These are phyloP conservation scores for Leucophenga montana DNA, from an alignment of 2,888 invertebrate genomes.

Conservation along the genomic window DNA sequence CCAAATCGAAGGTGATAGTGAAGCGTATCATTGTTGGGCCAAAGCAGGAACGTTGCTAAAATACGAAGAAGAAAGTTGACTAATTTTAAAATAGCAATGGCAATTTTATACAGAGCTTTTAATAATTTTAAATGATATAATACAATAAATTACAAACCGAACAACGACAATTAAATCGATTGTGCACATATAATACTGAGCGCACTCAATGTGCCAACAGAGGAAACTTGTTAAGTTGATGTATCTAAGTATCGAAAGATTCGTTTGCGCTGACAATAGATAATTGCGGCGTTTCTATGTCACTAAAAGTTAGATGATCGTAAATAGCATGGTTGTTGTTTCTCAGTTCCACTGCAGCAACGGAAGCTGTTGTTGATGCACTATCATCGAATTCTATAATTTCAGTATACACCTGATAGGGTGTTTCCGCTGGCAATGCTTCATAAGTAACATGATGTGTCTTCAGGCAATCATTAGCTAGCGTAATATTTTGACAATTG, in stretches of 20 bases:
- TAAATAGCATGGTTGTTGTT: constrained; percentile 39
- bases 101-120: constrained; percentile 15
- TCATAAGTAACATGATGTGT: constrained; percentile 68
- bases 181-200: constrained; percentile 2
- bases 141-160: not conserved
- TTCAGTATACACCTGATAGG: constrained; percentile 67
- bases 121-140: constrained; percentile 3
- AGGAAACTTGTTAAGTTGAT: not conserved
- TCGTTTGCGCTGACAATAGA: constrained; percentile 34
- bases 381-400: constrained; percentile 54
- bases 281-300: constrained; percentile 32
- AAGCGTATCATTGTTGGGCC: constrained; percentile 62
- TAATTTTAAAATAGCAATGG: constrained; percentile 31
- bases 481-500: constrained; percentile 53
- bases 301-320: constrained; percentile 48
- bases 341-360: constrained; percentile 34
- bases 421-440: constrained; percentile 55
- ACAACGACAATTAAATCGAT: not conserved
- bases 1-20: constrained; percentile 62
- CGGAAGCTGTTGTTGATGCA: constrained; percentile 35
- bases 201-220: not conserved
- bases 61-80: constrained; percentile 36
- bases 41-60: constrained; percentile 43
- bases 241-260: constrained; percentile 18
- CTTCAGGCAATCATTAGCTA: constrained; percentile 43